Evolutionary conservation across 2,797 vertebrate genomes (phyloP), one percentile per base, ranked within the genome.

Genomic region (Kryptolebias ocellatus): DNA sequence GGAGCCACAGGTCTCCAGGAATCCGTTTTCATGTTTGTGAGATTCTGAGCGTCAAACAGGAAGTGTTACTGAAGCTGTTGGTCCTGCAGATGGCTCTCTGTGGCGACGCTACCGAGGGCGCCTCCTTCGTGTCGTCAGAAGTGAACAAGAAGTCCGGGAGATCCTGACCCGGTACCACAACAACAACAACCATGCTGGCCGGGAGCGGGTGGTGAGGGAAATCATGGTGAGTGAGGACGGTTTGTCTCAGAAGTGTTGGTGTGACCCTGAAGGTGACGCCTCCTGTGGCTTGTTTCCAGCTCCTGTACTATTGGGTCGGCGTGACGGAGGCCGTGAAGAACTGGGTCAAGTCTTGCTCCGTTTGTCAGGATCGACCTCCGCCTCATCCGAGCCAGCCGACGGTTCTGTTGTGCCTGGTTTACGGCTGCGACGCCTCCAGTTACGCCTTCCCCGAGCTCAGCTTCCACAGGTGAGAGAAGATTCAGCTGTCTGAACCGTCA

Each of bases 261-360:
- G n/a, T 69, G 51, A 12, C 31, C 9, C 55, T 44, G 15, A 5
- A 45, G 18, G 39, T 28, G 37, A 45, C 34, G 16, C 24, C 14
- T 53, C 53, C 6, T 28, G n/a, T 45, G 49, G 11, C 18, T 10
- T 61, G 10, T 24, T 4, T 62, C 5, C 78, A 90, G 89, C 2
- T 82, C 29, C 79, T 85, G 84, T 87, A 87, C 59, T 88, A 88
- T 74, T 90, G 88, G 87, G 78, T 83, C 0, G 76, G 83, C 1
- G 87, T 90, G 74, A 82, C 77, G 0, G 72, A 78, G 12, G 61
- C 72, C 0, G 81, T 86, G 58, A 87, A 80, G 70, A 61, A 18
- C 4, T 91, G 87, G 84, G 67, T 91, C 39, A 72, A 70, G 47
- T 53, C 46, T 0, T 91, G 88, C 20, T 5, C 58, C 0, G 53